phyloP scores from a whole-genome alignment of 2,797 vertebrate genomes.

The Pseudochaenichthys georgianus region DNA sequence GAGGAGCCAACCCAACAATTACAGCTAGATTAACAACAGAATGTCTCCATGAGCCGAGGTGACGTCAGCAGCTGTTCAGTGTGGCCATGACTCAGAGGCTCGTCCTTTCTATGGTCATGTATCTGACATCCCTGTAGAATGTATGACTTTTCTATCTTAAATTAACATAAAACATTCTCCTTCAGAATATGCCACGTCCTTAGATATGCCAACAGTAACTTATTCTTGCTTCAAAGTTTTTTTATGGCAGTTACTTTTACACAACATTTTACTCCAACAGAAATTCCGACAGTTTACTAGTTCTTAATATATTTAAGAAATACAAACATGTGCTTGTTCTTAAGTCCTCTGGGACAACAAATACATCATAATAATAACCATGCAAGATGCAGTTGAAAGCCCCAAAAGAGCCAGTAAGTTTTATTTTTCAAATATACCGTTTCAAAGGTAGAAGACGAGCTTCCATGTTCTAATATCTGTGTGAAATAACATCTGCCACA shows the following conservation, averaged over 20 bases:
- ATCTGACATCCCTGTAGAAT: neutral
- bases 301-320: too few species aligned
- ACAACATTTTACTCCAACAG: neutral
- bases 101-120: neutral
- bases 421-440: too few species aligned
- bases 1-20: conserved; percentile 24
- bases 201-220: neutral
- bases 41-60: conserved; percentile 39
- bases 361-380: too few species aligned
- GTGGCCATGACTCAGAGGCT: neutral
- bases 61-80: conserved; percentile 20
- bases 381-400: too few species aligned
- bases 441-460: too few species aligned
- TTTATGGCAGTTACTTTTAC: too few species aligned
- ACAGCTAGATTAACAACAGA: conserved; percentile 40
- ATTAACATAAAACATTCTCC: neutral
- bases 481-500: too few species aligned
- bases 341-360: too few species aligned
- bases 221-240: neutral
- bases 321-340: too few species aligned
- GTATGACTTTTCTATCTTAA: neutral
- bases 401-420: too few species aligned
- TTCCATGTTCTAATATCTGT: too few species aligned
- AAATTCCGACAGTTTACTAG: neutral
- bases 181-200: neutral